Evolutionary conservation across 2,797 vertebrate species (phyloP).

Genomic region (Todus mexicanus): DNA sequence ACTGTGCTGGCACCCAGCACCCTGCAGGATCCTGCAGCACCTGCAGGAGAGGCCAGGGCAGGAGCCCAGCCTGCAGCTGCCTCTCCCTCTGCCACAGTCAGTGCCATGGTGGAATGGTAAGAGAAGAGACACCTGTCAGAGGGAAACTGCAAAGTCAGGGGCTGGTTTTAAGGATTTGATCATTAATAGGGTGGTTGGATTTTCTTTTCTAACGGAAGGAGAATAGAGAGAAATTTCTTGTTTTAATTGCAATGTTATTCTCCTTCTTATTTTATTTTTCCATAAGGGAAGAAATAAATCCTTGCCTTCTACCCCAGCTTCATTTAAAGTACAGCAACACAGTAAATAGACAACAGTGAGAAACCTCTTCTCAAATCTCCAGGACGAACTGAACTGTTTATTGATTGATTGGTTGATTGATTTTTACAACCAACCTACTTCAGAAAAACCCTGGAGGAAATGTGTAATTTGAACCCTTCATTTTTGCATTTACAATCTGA

Average conservation of each 20-base stretch:
- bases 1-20: not conserved
- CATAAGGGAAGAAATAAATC: not conserved
- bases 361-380: not conserved
- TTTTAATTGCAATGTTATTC: not conserved
- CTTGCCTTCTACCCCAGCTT: not conserved
- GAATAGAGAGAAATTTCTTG: not conserved
- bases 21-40: not conserved
- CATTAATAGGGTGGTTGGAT: not conserved
- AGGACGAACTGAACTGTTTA: not conserved
- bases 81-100: not conserved
- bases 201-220: not conserved
- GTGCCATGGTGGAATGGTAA: accelerated
- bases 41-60: not conserved
- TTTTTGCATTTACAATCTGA: not conserved
- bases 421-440: not conserved
- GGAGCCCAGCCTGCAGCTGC: not conserved
- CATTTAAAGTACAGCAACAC: not conserved
- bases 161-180: not conserved
- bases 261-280: not conserved
- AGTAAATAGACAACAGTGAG: not conserved
- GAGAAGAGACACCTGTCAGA: not conserved
- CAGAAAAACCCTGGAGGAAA: not conserved
- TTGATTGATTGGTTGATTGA: too few species aligned
- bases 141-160: not conserved
- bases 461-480: not conserved